These are phyloP conservation scores for Strigamia transsilvanica DNA, from an alignment of 2,888 invertebrate species.

Conservation along the genomic window DNA sequence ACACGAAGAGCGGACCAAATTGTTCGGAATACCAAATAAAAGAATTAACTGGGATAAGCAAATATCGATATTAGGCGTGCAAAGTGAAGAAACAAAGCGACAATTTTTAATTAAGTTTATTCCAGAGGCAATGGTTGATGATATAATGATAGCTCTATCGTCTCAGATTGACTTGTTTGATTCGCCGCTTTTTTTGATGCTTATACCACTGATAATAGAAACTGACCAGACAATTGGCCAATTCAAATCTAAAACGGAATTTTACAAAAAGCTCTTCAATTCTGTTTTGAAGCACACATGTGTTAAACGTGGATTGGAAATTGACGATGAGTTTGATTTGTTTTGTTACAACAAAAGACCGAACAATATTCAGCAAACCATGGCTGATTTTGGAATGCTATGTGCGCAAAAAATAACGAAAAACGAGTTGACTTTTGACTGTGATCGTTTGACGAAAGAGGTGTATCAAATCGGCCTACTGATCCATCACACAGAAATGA, in stretches of 20 bases:
- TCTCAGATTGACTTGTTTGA: background rate
- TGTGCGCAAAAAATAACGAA: background rate
- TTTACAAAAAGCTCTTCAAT: background rate
- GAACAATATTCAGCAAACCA: background rate
- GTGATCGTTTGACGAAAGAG: background rate
- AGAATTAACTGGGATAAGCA: background rate
- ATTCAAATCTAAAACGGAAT: background rate
- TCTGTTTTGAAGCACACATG: background rate
- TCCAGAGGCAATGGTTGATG: background rate
- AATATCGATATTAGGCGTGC: background rate
- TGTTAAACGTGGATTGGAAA: background rate
- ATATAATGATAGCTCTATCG: background rate
- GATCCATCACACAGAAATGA: background rate
- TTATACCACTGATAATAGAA: background rate
- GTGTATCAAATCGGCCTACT: background rate
- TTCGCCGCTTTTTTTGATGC: background rate
- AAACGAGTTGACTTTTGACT: background rate
- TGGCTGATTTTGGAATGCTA: background rate
- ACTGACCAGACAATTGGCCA: background rate
- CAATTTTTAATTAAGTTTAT: background rate
- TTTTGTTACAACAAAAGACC: background rate
- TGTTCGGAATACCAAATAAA: background rate
- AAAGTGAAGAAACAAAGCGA: background rate
- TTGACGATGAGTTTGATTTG: background rate
- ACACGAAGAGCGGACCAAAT: background rate